Evolutionary conservation across 1,140 invertebrate species (phyloP).

Genomic region (Zaprionus kolodkinae): DNA sequence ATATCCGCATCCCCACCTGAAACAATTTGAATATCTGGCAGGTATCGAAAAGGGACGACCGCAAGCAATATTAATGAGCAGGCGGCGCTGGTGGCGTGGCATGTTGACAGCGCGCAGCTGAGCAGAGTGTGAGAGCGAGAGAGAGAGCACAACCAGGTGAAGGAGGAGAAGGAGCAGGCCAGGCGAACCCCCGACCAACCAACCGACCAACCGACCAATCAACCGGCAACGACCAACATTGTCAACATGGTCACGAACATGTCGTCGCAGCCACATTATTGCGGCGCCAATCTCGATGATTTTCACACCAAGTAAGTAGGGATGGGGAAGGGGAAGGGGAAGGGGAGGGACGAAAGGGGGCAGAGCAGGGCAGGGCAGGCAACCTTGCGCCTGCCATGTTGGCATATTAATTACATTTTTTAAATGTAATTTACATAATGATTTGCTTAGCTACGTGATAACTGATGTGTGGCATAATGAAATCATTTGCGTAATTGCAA

Average conservation of each 20-base stretch:
- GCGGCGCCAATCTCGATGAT: conserved; percentile 76
- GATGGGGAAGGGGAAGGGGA: not conserved
- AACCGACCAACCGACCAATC: conserved; percentile 13
- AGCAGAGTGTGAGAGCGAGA: not conserved
- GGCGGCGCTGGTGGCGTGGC: conserved; percentile 39
- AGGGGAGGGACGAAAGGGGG: not conserved
- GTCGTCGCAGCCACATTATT: conserved; percentile 81
- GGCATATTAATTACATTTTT: conserved; percentile 74
- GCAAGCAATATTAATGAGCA: conserved; percentile 67
- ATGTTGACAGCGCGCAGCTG: conserved; percentile 52
- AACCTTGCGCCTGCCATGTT: too few relatives aligned
- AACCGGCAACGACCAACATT: conserved; percentile 47
- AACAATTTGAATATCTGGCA: conserved; percentile 50
- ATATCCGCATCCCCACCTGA: not conserved
- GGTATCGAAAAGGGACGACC: conserved; percentile 16
- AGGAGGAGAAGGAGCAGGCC: conserved; percentile 1
- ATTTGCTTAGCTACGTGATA: conserved; percentile 46
- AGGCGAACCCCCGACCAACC: conserved; percentile 20
- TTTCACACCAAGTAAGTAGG: conserved; percentile 81
- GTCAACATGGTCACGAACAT: conserved; percentile 81
- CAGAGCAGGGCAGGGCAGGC: too few relatives aligned
- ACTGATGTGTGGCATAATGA: conserved; percentile 51
- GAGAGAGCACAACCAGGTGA: not conserved
- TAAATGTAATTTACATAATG: conserved; percentile 76
- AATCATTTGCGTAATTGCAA: conserved; percentile 70